Conservation (phyloP, 2,888 invertebrate genomes). For the Polyommatus iphigenia region DNA sequence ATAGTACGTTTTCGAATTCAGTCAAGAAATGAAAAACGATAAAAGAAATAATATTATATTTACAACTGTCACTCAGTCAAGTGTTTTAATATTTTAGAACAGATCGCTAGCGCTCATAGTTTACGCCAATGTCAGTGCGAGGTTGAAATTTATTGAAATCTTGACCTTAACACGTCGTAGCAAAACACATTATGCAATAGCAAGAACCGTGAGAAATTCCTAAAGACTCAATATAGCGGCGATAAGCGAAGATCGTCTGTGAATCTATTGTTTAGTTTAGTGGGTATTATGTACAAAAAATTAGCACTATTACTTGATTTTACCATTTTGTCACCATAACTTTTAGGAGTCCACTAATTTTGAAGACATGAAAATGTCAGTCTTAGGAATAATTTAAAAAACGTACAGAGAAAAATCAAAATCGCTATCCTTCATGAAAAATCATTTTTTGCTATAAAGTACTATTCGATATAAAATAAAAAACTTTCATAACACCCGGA, state of each 20-base stretch:
- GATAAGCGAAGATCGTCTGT: conserved; percentile 27
- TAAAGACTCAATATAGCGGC: conserved; percentile 21
- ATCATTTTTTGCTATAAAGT: conserved; percentile 26
- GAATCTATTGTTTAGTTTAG: conserved; percentile 12
- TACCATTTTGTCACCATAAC: too few relatives aligned
- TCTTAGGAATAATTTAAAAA: not conserved
- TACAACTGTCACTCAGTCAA: too few relatives aligned
- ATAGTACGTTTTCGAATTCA: too few relatives aligned
- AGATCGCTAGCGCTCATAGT: conserved; percentile 35
- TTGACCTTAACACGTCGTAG: conserved; percentile 9
- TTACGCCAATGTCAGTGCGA: conserved; percentile 35
- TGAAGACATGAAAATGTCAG: not conserved
- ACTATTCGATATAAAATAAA: conserved; percentile 56
- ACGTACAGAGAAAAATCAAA: not conserved
- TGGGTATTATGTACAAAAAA: not conserved
- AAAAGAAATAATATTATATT: too few relatives aligned
- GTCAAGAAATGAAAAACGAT: too few relatives aligned
- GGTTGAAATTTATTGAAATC: conserved; percentile 17
- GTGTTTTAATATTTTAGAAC: not conserved
- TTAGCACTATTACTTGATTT: too few relatives aligned
- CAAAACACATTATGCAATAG: not conserved
- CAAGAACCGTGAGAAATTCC: conserved; percentile 24
- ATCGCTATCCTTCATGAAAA: not conserved
- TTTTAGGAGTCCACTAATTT: too few relatives aligned
- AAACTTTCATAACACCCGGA: conserved; percentile 64